Percentiles rank a stretch among this genome's conserved stretches.
Evolutionary conservation across 2,797 vertebrate species (phyloP).

Genomic region (Chiloscyllium punctatum): DNA sequence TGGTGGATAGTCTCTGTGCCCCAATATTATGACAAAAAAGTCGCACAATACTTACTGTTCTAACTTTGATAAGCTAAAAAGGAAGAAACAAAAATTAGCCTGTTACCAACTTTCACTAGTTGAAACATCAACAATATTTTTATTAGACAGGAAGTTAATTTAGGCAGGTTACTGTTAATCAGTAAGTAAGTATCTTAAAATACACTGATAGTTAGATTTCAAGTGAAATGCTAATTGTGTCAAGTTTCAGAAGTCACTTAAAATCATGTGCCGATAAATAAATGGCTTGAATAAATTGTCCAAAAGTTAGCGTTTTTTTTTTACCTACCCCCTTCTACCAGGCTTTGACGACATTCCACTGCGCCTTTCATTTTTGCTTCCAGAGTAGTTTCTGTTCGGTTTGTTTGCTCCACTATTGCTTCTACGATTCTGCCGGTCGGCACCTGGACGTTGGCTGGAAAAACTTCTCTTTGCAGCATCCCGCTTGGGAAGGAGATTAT

Average conservation of each 20-base stretch:
- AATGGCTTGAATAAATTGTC: background rate
- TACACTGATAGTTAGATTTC: background rate
- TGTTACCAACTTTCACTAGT: background rate
- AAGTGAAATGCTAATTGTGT: background rate
- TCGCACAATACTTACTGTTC: background rate
- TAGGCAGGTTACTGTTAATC: background rate
- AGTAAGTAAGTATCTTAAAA: background rate
- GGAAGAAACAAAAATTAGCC: background rate
- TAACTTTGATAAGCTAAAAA: background rate
- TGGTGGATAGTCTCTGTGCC: background rate
- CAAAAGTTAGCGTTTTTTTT: background rate
- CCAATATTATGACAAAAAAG: background rate
- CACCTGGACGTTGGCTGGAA: slow-evolving; percentile 83
- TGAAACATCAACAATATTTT: background rate
- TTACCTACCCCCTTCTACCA: slow-evolving; percentile 84
- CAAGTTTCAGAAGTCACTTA: background rate
- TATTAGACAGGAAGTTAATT: background rate
- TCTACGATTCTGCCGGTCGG: slow-evolving; percentile 84
- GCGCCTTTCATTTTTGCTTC: slow-evolving; percentile 81
- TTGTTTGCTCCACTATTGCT: slow-evolving; percentile 79
- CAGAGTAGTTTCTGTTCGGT: slow-evolving; percentile 77
- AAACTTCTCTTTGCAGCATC: slow-evolving; percentile 91
- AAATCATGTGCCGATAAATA: background rate
- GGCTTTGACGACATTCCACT: slow-evolving; percentile 74
- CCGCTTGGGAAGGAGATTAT: slow-evolving; percentile 63